Base-by-base conservation (phyloP, 2,113 vertebrate genomes). In the Empidonax traillii region DNA sequence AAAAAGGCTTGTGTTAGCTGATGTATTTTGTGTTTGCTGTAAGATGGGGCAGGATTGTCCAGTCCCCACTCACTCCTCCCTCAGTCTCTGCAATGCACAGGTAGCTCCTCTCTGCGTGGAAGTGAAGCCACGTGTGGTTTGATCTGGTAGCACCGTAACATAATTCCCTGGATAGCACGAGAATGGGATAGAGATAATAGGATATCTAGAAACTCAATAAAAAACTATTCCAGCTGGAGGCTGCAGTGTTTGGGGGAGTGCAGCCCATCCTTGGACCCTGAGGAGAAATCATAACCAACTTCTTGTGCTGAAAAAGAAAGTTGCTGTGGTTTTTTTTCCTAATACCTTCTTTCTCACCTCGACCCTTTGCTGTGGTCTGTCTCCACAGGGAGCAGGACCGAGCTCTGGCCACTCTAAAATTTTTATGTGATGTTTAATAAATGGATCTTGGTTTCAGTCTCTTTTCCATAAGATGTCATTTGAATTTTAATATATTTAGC, bases 401-500 rank as follows among this genome's bases (percentile, higher is more conserved):
- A 84, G 25, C 39, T 53, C 51, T 85, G 53, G 2, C 53, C 76
- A 49, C 81, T 82, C 53, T 92, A 75, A 78, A 75, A 33, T 65
- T 87, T 96, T 72, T 82, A 66, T 85, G 31, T 66, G 21, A 46
- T 89, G 53, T 94, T 84, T 92, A 82, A 85, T 94, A 87, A 89
- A 85, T 94, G 55, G 41, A 18, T 87, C 39, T 83, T 85, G 51
- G 51, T 89, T 96, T 87, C 81, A 39, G 14, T 56, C 58, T 76
- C n/a, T 91, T 90, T 87, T 87, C 85, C 27, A 6, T 85, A 87
- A 87, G 58, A 89, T 16, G 18, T 73, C 39, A 77, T 79, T 66
- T 94, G 74, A 87, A 93, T 85, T 87, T 69, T 79, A 82, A 92
- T 72, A 46, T 67, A 89, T 85, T 94, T 68, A 96, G 31, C 52